Conservation (phyloP, 2,888 invertebrate species). For the Mayetiola destructor region DNA sequence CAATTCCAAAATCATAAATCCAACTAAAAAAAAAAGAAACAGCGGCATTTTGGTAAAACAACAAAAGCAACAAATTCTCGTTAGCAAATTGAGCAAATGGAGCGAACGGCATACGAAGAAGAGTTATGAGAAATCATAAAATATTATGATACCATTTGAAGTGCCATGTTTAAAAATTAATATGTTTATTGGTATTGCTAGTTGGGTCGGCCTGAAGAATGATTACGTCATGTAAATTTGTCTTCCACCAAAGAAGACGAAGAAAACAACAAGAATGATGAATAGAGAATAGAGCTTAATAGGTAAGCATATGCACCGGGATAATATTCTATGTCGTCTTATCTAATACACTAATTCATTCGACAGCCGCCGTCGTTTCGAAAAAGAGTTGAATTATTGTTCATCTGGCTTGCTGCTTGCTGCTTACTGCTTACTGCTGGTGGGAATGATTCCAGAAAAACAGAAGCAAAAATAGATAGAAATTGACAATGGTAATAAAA, state of each 20-base stretch:
- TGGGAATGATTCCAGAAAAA: too few species aligned
- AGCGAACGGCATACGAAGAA: not conserved
- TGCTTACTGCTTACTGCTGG: too few species aligned
- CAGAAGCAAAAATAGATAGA: not conserved
- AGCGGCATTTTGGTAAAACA: not conserved
- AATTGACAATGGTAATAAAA: not conserved
- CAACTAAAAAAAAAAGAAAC: not conserved
- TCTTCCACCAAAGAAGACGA: too few species aligned
- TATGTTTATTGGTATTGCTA: not conserved
- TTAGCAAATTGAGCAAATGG: conserved; percentile 4
- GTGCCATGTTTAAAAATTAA: not conserved
- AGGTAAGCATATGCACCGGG: not conserved
- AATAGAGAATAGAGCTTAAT: not conserved
- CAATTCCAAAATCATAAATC: not conserved
- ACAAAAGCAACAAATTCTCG: not conserved
- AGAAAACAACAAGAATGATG: too few species aligned
- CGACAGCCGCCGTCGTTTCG: not conserved
- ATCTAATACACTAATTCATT: conserved; percentile 1
- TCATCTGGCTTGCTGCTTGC: too few species aligned
- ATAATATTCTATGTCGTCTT: conserved; percentile 1
- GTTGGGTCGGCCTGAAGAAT: not conserved
- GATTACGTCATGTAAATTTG: too few species aligned
- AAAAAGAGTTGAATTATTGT: not conserved
- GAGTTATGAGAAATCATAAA: conserved; percentile 10
- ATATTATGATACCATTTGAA: not conserved